Conservation (phyloP, 2,888 invertebrate genomes). For the Philopedon plagiatum region DNA sequence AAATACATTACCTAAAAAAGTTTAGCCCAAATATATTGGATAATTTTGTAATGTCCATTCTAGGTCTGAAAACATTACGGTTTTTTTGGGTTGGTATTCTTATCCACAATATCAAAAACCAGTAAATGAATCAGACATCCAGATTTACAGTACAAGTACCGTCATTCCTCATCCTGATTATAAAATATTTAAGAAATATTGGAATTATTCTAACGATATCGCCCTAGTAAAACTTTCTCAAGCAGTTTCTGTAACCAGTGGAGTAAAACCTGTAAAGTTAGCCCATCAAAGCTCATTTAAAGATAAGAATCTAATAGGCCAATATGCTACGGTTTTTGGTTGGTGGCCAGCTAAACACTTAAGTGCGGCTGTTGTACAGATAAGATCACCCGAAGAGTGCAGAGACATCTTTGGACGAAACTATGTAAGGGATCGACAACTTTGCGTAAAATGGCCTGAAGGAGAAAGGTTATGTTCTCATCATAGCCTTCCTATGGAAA, state of each 20-base stretch:
- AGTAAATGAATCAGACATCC: background rate
- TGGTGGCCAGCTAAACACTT: conserved; percentile 1
- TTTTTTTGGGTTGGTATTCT: background rate
- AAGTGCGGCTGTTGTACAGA: background rate
- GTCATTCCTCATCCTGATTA: background rate
- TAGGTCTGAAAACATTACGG: background rate
- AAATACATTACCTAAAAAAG: no score
- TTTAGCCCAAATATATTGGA: no score
- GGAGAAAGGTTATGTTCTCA: conserved; percentile 4
- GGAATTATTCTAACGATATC: background rate
- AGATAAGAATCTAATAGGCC: background rate
- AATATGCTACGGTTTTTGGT: background rate
- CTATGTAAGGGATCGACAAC: background rate
- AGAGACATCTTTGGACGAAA: background rate
- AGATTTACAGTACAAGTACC: background rate
- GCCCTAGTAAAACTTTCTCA: background rate
- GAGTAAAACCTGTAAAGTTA: background rate
- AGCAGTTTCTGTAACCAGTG: background rate
- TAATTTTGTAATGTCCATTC: background rate
- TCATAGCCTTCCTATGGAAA: conserved; percentile 4
- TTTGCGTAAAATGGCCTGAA: background rate
- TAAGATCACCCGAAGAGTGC: background rate
- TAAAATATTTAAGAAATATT: background rate
- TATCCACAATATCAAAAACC: background rate
- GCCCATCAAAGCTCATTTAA: background rate